Evolutionary conservation across 2,113 vertebrate genomes (phyloP), one percentile per base, ranked within the genome.

Genomic region (Rhabdornis inornatus): DNA sequence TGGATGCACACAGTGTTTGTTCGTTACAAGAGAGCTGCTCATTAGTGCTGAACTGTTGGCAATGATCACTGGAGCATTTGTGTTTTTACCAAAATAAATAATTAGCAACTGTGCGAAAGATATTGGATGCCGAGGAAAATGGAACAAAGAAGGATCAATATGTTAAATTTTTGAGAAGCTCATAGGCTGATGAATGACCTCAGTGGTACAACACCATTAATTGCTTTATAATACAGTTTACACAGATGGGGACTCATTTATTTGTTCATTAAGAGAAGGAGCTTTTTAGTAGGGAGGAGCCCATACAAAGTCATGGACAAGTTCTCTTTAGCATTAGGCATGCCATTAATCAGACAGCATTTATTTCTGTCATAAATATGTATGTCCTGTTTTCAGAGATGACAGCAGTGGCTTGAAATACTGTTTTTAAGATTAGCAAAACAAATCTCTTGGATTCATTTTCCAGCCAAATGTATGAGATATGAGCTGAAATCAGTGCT

Each of bases 81-180:
- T 70, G 66, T 33, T 96, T 94, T 94, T 88, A 89, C 57, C 39
- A 83, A 95, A 95, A 96, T 87, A 94, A 96, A 88, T 79, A 92
- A 91, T 94, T 94, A 95, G 63, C 37, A 70, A 92, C 83, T 63
- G 22, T 56, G 25, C 5, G 16, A 82, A 90, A 89, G 85, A 87
- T 79, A 82, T 79, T 72, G 27, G 27, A 89, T 83, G 35, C 13
- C 37, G 61, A 23, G n/a, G 47, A 33, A 87, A 88, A 82, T 39
- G 33, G 52, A 88, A 87, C 64, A 94, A 94, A 85, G 64, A 49
- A 90, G 59, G 52, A 76, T 95, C 88, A 55, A 52, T 79, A 85
- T n/a, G 28, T 87, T 75, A 92, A 79, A 87, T 68, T 69, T 89
- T 35, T 79, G 65, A 95, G 80, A 89, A 52, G 31, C 24, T 86